Evolutionary conservation across 2,888 invertebrate genomes (phyloP).

Genomic region (Pachymerium ferrugineum): DNA sequence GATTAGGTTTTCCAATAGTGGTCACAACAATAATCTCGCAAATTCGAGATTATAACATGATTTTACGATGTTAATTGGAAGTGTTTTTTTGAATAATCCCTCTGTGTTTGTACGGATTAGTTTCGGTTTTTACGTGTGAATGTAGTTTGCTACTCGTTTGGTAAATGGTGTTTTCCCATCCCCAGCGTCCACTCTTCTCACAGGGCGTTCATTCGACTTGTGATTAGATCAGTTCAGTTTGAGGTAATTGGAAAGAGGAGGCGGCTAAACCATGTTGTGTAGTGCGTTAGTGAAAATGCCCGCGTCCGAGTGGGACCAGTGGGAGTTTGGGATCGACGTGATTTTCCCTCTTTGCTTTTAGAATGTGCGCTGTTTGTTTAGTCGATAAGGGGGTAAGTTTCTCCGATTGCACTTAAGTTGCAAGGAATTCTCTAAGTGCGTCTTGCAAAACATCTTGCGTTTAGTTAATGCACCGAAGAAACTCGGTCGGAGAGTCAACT

Average conservation of each 20-base stretch:
- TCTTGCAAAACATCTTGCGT: no score
- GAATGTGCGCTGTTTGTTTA: not conserved
- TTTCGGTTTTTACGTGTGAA: no score
- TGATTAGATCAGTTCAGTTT: slow-evolving; percentile 23
- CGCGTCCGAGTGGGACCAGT: not conserved
- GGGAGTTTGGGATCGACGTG: slow-evolving; percentile 9
- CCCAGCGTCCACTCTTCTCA: slow-evolving; percentile 16
- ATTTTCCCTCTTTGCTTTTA: slow-evolving; percentile 1
- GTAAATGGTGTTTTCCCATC: slow-evolving; percentile 14
- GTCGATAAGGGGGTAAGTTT: not conserved
- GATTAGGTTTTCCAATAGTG: no score
- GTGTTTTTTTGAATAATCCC: no score
- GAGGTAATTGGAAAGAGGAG: slow-evolving; percentile 24
- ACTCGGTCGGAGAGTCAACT: no score
- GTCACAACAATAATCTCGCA: no score
- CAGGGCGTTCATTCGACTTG: slow-evolving; percentile 7
- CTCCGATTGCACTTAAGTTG: slow-evolving; percentile 11
- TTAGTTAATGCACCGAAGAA: no score
- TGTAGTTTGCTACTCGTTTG: not conserved
- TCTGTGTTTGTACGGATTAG: no score
- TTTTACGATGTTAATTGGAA: no score
- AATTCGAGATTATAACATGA: no score
- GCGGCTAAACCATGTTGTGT: not conserved
- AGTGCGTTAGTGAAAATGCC: not conserved
- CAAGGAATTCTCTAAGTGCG: not conserved